A percentile compares a stretch with the other conserved stretches of the same genome.
phyloP scores from a whole-genome alignment of 2,888 invertebrate genomes.

The Ophonus ardosiacus region DNA sequence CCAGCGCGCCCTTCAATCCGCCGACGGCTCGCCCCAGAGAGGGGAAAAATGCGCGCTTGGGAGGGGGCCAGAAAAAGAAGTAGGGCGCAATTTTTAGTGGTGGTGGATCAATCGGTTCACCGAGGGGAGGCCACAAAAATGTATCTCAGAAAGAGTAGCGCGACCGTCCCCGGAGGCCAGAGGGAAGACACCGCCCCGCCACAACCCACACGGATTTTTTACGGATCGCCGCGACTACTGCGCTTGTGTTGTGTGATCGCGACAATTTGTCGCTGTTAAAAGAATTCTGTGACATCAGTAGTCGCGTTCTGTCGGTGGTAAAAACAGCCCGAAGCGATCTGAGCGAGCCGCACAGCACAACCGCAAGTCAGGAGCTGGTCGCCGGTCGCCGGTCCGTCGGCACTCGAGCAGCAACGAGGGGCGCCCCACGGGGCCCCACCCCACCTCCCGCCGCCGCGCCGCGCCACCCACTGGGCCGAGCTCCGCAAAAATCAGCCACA shows the following conservation, averaged over 20 bases:
- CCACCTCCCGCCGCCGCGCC: slow-evolving; percentile 78
- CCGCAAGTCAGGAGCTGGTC: no score
- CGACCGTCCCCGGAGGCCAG: slow-evolving; percentile 72
- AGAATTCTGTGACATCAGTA: slow-evolving; percentile 77
- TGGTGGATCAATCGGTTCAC: slow-evolving; percentile 75
- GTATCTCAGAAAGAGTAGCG: slow-evolving; percentile 74
- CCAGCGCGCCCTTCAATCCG: slow-evolving; percentile 73
- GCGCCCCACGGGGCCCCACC: slow-evolving; percentile 75
- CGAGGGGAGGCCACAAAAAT: slow-evolving; percentile 75
- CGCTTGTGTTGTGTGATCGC: slow-evolving; percentile 76
- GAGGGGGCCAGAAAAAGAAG: slow-evolving; percentile 75
- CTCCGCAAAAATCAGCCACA: slow-evolving; percentile 76
- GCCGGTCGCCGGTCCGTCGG: slow-evolving; percentile 3
- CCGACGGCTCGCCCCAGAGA: slow-evolving; percentile 76
- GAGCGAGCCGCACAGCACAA: slow-evolving; percentile 70
- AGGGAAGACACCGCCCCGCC: slow-evolving; percentile 59
- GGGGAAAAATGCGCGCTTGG: slow-evolving; percentile 76
- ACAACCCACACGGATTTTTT: slow-evolving; percentile 72
- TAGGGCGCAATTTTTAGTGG: slow-evolving; percentile 77
- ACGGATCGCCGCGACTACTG: slow-evolving; percentile 74
- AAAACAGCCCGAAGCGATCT: slow-evolving; percentile 71
- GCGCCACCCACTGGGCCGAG: slow-evolving; percentile 80
- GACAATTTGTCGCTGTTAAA: slow-evolving; percentile 77
- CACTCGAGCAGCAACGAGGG: slow-evolving; percentile 30
- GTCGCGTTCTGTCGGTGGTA: slow-evolving; percentile 76